Evolutionary conservation across 2,888 invertebrate genomes (phyloP), one percentile per base, ranked within the genome.

Genomic region (Rapana venosa): DNA sequence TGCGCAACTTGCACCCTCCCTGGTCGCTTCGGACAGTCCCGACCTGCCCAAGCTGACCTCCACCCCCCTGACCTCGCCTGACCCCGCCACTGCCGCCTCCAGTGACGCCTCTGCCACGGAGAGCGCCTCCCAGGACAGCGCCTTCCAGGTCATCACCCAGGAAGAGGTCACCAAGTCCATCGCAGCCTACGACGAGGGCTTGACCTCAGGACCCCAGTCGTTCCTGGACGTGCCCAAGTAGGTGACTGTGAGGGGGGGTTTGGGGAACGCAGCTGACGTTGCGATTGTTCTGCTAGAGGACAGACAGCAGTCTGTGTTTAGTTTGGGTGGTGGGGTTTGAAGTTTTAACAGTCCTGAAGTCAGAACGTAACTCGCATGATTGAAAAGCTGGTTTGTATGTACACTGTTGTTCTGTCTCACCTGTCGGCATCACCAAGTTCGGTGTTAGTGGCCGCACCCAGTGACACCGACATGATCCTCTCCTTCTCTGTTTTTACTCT

Each of bases 161-260:
- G 96, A 96, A 85, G 96, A 96, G 90, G 94, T 96, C 26, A 92
- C 93, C 13, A 93, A 93, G 74, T 96, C 96, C 1, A 91, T 94
- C 32, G 88, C 79, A 2, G 90, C 88, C 15, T 92, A 92, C 47
- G 87, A 90, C 22, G 35, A 74, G 58, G 36, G 36, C 32, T 26
- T n/a, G 32, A 32, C 36, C 58, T 47, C 79, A 58, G 32, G 81
- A 6, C 81, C 81, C 5, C 30, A 35, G 47, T 81, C 81, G 22
- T n/a, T 85, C 70, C 85, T 89, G 26, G 85, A 89, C 26, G 85
- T 89, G 26, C 93, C 94, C 30, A 94, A 93, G 94, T 94, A 91
- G 91, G 93, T 90, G 32, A 36, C n/a, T 2, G 47, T 47, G 47
- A 8, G 47, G 47, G 2, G 47, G 2, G 47, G 47, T 47, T 2